Base-by-base conservation (phyloP, 2,113 vertebrate species). In the Holacanthus passer region DNA sequence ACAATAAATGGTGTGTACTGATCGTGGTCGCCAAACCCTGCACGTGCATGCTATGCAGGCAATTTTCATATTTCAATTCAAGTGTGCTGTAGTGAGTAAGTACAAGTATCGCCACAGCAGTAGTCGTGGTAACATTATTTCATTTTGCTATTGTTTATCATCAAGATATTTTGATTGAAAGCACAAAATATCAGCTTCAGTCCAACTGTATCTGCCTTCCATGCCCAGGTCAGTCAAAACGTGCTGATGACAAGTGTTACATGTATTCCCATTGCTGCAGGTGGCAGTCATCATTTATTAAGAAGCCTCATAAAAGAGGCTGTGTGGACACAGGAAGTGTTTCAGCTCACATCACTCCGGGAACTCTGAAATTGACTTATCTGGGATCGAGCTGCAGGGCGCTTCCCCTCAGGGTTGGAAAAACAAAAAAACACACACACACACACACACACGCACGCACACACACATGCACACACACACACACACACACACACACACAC, bases 321-420 rank as follows among this genome's bases (percentile, higher is more conserved):
- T 29, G 59, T 47, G 66, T 56, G 73, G 73, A 82, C 63, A 84
- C 71, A 84, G 70, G 85, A 86, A 86, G 63, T 84, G 76, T 62
- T 81, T 65, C 22, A 62, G 32, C 65, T 64, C 59, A 67, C 74
- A 37, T 82, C 82, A 79, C 47, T 74, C 45, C 58, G 22, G 81
- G 74, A 83, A 78, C 72, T 68, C 41, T 70, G 14, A 52, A 55
- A 90, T 83, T 89, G 87, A 92, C 89, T 92, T 86, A 89, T 89
- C 71, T 68, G 53, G 59, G 39, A 74, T 80, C 19, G 10, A 73
- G 68, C 85, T 45, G 77, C 66, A 39, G 79, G 84, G 72, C 2
- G 24, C 62, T 55, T 81, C 73, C 68, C 83, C 63, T 82, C 31
- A 72, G 85, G 83, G 64, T 24, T 80, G 43, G 22, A 53, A 27